phyloP scores from a whole-genome alignment of 2,113 vertebrate genomes.

The Poeciliopsis retropinna region DNA sequence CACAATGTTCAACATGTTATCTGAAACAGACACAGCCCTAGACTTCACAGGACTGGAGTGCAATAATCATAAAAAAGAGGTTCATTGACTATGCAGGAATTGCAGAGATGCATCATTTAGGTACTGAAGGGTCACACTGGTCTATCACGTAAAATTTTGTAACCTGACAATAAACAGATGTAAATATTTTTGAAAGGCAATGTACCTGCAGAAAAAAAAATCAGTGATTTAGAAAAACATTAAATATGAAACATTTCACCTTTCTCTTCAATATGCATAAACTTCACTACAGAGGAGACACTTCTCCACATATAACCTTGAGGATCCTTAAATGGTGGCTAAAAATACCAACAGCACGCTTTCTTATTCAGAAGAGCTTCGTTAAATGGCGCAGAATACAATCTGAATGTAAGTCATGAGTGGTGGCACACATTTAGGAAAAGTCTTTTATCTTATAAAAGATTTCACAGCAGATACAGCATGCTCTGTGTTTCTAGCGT shows the following conservation, averaged over 20 bases:
- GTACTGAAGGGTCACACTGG: background rate
- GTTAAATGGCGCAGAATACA: conserved; percentile 10
- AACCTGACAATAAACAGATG: background rate
- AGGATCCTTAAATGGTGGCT: conserved; percentile 1
- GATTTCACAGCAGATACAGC: background rate
- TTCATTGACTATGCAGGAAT: background rate
- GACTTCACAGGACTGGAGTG: background rate
- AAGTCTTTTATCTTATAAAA: conserved; percentile 12
- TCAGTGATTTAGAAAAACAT: conserved; percentile 15
- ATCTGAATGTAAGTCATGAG: conserved; percentile 14
- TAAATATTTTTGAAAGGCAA: background rate
- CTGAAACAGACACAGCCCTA: too few relatives aligned
- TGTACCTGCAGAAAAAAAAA: background rate
- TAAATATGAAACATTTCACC: conserved; percentile 14
- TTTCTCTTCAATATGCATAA: conserved; percentile 29
- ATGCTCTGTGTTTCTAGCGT: background rate
- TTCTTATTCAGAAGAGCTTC: conserved; percentile 13
- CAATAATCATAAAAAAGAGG: too few relatives aligned
- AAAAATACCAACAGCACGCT: conserved; percentile 10
- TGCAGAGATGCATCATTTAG: background rate
- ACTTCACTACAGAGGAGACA: conserved; percentile 37
- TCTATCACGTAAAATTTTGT: background rate
- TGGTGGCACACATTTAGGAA: background rate
- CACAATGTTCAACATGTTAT: too few relatives aligned
- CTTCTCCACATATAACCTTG: conserved; percentile 45